A percentile compares a stretch with the other conserved stretches of the same genome.
These are phyloP conservation scores for Drosophila falleni DNA, from an alignment of 2,888 invertebrate genomes.

Conservation along the genomic window DNA sequence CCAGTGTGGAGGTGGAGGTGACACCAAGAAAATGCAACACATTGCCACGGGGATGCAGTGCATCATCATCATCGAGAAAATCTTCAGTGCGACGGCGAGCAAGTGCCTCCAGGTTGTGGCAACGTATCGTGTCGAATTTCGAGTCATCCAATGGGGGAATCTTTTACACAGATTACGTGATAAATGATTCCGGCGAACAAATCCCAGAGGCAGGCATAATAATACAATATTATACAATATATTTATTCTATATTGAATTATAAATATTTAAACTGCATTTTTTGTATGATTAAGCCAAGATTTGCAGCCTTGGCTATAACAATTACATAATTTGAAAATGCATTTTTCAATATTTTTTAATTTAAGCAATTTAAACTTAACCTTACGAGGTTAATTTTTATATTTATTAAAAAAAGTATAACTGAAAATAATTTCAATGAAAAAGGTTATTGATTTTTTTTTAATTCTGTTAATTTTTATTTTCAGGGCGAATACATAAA, in stretches of 20 bases:
- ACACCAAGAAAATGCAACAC: conserved; percentile 40
- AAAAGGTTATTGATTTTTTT: background rate
- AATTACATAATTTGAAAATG: too few relatives aligned
- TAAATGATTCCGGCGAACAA: conserved; percentile 42
- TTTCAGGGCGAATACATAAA: conserved; percentile 93
- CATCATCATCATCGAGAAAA: background rate
- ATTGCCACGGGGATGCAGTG: conserved; percentile 42
- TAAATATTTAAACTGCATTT: background rate
- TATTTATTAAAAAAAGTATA: too few relatives aligned
- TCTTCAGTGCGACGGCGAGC: conserved; percentile 40
- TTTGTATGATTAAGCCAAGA: too few relatives aligned
- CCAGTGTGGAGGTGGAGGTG: conserved; percentile 23
- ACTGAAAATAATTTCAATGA: background rate
- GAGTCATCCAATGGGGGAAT: conserved; percentile 37
- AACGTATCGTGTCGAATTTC: conserved; percentile 46
- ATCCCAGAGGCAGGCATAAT: conserved; percentile 32
- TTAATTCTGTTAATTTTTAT: background rate
- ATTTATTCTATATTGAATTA: too few relatives aligned
- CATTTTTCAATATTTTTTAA: too few relatives aligned
- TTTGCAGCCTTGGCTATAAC: too few relatives aligned
- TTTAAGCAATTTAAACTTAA: too few relatives aligned
- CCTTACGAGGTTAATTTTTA: too few relatives aligned
- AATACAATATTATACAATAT: too few relatives aligned
- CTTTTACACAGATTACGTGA: conserved; percentile 57
- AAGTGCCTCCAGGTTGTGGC: conserved; percentile 52